These are phyloP conservation scores for Yponomeuta sedellus DNA, from an alignment of 2,888 invertebrate genomes.

Conservation along the genomic window DNA sequence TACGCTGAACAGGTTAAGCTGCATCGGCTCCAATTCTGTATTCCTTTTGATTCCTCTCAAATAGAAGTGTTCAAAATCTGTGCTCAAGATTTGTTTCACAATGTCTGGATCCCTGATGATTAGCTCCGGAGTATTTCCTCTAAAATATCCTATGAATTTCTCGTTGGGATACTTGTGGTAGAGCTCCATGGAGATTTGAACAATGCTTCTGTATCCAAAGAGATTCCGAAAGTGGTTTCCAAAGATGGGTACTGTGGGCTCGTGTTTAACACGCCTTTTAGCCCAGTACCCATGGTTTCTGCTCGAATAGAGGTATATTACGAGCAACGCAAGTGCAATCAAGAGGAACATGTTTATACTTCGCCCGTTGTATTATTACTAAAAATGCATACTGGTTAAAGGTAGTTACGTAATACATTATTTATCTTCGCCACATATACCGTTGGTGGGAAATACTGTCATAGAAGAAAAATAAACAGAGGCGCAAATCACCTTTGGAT, in stretches of 20 bases:
- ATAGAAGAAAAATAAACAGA: too few relatives aligned
- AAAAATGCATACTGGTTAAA: not conserved
- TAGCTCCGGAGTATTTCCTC: constrained; percentile 15
- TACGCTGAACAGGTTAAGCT: constrained; percentile 15
- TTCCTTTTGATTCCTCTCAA: constrained; percentile 14
- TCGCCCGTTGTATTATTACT: not conserved
- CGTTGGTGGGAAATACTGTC: too few relatives aligned
- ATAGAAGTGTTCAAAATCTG: constrained; percentile 16
- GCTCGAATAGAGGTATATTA: constrained; percentile 39
- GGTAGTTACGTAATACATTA: not conserved
- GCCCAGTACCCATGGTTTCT: constrained; percentile 47
- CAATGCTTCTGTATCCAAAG: constrained; percentile 30
- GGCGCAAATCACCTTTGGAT: too few relatives aligned
- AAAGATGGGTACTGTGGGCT: constrained; percentile 42
- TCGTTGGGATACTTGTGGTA: constrained; percentile 16
- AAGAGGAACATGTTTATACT: constrained; percentile 11
- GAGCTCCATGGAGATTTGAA: constrained; percentile 9
- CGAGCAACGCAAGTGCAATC: constrained; percentile 19
- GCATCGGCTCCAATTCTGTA: constrained; percentile 15
- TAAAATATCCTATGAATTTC: constrained; percentile 14
- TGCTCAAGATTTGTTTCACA: constrained; percentile 13
- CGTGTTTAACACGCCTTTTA: constrained; percentile 45
- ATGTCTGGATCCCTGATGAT: constrained; percentile 15
- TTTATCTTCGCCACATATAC: too few relatives aligned
- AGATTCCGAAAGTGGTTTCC: constrained; percentile 42